These are phyloP conservation scores for Drosophila mimica DNA, from an alignment of 2,888 invertebrate genomes.

Conservation along the genomic window DNA sequence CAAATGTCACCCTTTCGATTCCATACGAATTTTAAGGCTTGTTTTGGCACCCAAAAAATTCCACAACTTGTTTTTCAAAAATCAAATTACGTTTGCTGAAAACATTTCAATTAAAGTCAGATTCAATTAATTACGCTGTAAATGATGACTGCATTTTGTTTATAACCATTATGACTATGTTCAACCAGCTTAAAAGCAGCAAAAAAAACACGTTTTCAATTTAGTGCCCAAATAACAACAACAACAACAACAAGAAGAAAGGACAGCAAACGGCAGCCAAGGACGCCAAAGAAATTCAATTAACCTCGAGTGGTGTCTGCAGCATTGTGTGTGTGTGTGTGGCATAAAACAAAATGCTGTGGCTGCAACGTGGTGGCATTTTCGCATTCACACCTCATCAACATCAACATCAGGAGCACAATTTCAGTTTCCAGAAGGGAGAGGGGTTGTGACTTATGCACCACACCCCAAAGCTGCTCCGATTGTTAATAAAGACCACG, in stretches of 20 bases:
- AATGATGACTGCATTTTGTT: constrained; percentile 58
- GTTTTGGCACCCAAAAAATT: background rate
- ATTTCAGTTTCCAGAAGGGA: background rate
- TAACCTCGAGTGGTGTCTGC: constrained; percentile 83
- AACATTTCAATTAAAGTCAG: constrained; percentile 79
- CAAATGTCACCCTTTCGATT: background rate
- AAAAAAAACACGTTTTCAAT: constrained; percentile 69
- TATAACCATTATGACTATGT: constrained; percentile 42
- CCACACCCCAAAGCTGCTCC: constrained; percentile 22
- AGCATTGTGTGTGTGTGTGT: constrained; percentile 41
- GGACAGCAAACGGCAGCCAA: constrained; percentile 38
- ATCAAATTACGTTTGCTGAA: constrained; percentile 42
- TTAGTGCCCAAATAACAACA: constrained; percentile 29
- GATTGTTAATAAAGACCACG: constrained; percentile 56
- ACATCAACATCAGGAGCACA: constrained; percentile 48
- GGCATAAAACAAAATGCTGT: constrained; percentile 69
- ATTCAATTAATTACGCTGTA: constrained; percentile 79
- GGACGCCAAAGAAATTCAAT: constrained; percentile 82
- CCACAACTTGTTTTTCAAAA: background rate
- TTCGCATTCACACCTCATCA: constrained; percentile 83
- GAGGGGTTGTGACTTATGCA: constrained; percentile 34
- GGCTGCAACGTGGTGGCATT: constrained; percentile 66
- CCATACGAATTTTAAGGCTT: background rate
- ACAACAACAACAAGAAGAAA: constrained; percentile 21
- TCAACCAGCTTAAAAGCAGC: constrained; percentile 68